Evolutionary conservation across 2,797 vertebrate genomes (phyloP).

Genomic region (Zenarchopterus dispar): DNA sequence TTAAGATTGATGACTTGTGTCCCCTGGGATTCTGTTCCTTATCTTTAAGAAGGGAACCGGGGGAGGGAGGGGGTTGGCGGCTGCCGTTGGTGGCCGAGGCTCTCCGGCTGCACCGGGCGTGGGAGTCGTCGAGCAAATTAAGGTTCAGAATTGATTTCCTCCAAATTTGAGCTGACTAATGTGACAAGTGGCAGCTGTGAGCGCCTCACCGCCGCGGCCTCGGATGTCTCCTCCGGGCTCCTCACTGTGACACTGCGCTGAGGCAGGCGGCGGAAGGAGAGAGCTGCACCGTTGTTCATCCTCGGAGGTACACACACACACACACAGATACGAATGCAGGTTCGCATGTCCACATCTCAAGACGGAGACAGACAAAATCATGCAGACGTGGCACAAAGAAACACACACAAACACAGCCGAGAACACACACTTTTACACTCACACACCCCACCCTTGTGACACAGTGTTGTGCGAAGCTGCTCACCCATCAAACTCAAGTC

Average conservation of each 20-base stretch:
- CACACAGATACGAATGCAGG: slow-evolving; percentile 31
- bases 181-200: slow-evolving; percentile 87
- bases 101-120: slow-evolving; percentile 72
- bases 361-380: slow-evolving; percentile 72
- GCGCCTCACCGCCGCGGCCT: slow-evolving; percentile 72
- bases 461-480: slow-evolving; percentile 78
- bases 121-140: slow-evolving; percentile 85
- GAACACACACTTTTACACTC: slow-evolving; percentile 31
- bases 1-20: slow-evolving; percentile 88
- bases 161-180: slow-evolving; percentile 86
- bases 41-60: slow-evolving; percentile 44
- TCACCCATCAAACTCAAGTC: slow-evolving; percentile 86
- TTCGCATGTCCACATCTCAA: slow-evolving; percentile 67
- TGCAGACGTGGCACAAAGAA: slow-evolving; percentile 39
- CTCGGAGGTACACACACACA: slow-evolving; percentile 47
- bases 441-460: slow-evolving; percentile 71
- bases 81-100: slow-evolving; percentile 64
- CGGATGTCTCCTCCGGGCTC: slow-evolving; percentile 86
- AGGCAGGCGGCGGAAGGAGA: slow-evolving; percentile 62
- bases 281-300: slow-evolving; percentile 58
- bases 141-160: slow-evolving; percentile 86
- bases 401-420: slow-evolving; percentile 34
- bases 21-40: slow-evolving; percentile 78
- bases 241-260: slow-evolving; percentile 82
- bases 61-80: slow-evolving; percentile 6